Evolutionary conservation across 1,140 invertebrate species (phyloP).

Genomic region (Rhizoglyphus robini): DNA sequence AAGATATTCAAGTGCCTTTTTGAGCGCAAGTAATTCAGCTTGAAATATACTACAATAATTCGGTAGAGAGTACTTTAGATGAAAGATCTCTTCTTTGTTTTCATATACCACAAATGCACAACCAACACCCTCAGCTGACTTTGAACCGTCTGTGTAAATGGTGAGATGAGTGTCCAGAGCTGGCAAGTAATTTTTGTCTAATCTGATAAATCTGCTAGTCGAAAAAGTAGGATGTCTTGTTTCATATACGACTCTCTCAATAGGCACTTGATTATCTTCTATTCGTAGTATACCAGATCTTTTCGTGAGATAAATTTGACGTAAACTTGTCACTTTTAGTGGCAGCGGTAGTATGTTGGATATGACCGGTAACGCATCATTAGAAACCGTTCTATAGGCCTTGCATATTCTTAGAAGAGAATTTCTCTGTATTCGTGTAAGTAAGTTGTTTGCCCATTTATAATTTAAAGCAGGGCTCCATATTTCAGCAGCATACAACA

Average conservation of each 20-base stretch:
- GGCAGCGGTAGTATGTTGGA: neutral
- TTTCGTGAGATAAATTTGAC: neutral
- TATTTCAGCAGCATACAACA: neutral
- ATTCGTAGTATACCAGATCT: neutral
- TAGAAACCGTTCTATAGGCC: neutral
- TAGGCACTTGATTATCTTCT: neutral
- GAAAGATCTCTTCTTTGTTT: neutral
- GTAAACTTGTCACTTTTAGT: neutral
- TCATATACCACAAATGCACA: neutral
- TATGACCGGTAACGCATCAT: neutral
- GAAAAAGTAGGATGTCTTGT: neutral
- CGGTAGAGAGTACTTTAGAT: neutral
- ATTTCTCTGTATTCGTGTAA: neutral
- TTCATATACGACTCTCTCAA: neutral
- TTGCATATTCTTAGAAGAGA: neutral
- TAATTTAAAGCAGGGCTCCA: neutral
- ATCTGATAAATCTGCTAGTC: neutral
- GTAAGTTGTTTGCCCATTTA: neutral
- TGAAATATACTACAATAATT: constrained; percentile 9
- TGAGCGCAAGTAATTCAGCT: neutral
- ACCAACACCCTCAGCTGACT: neutral
- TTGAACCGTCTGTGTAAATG: constrained; percentile 12
- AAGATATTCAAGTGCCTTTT: neutral
- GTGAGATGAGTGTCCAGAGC: neutral
- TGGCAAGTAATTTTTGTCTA: neutral